phyloP scores from a whole-genome alignment of 2,113 vertebrate species.

The Hemicordylus capensis region DNA sequence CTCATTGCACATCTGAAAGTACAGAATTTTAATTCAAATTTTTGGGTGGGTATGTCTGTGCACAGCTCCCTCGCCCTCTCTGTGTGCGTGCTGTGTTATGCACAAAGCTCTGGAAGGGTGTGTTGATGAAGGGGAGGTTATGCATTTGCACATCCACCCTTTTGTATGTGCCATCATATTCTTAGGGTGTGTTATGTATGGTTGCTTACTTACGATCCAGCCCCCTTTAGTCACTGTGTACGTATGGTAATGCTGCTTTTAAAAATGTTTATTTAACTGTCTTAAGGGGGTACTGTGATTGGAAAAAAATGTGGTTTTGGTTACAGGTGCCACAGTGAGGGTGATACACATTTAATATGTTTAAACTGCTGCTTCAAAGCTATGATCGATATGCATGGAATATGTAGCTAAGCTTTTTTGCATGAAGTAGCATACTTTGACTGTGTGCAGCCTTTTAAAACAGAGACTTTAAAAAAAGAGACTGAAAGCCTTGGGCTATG shows the following conservation, averaged over 20 bases:
- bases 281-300: background rate
- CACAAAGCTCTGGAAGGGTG: fast-evolving
- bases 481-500: background rate
- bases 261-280: too few relatives aligned
- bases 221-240: background rate
- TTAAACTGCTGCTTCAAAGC: background rate
- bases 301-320: background rate
- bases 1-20: background rate
- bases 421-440: background rate
- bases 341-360: background rate
- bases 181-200: background rate
- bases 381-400: background rate
- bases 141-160: background rate
- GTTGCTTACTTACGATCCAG: background rate
- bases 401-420: background rate
- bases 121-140: background rate
- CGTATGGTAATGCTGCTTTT: background rate
- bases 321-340: background rate
- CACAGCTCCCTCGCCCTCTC: background rate
- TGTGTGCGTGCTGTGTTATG: background rate
- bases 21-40: background rate
- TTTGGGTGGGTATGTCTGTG: background rate
- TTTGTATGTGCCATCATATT: background rate
- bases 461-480: background rate
- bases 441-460: background rate